Conservation (phyloP, 2,888 invertebrate species). For the Tipula helvola region DNA sequence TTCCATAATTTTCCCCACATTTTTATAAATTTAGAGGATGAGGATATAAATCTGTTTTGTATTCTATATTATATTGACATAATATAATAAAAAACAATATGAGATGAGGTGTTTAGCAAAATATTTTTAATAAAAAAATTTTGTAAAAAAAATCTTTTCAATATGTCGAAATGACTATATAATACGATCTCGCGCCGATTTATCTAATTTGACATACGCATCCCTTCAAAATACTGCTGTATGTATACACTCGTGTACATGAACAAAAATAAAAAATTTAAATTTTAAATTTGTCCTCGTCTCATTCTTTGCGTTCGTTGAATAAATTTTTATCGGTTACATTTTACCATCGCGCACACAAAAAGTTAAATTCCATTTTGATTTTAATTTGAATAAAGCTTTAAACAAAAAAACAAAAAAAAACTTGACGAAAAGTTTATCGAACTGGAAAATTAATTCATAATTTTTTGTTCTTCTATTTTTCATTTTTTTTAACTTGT, state of each 20-base stretch:
- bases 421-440: neutral
- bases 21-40: neutral
- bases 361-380: neutral
- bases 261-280: conserved; percentile 4
- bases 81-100: neutral
- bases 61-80: neutral
- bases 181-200: conserved; percentile 35
- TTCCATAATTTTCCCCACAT: neutral
- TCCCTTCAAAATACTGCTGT: conserved; percentile 11
- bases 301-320: neutral
- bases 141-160: conserved; percentile 26
- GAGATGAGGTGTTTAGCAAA: conserved; percentile 4
- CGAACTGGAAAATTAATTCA: conserved; percentile 4
- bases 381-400: neutral
- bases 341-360: neutral
- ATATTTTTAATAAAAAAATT: conserved; percentile 7
- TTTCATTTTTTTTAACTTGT: neutral
- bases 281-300: conserved; percentile 5
- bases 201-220: conserved; percentile 26
- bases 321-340: neutral
- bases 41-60: neutral
- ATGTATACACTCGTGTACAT: neutral
- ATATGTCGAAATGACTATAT: conserved; percentile 34
- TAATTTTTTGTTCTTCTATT: neutral
- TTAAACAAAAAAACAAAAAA: too few relatives aligned